A percentile compares a stretch with the other conserved stretches of the same genome.
Conservation (phyloP, 2,113 vertebrate species). For the Malaclemys terrapin region DNA sequence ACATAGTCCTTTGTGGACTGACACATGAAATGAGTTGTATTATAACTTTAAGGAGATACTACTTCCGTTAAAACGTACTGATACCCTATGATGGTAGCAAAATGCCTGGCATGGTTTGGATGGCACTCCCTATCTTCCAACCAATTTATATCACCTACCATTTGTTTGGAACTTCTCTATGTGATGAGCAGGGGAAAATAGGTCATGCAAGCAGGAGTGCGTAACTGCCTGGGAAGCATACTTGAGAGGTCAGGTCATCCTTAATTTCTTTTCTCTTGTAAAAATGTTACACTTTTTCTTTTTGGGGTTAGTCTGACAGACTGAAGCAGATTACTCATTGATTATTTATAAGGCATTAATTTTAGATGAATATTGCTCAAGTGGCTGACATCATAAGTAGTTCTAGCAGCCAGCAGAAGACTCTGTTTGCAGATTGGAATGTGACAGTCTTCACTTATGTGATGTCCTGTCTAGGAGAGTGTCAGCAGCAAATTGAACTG, state of each 20-base stretch:
- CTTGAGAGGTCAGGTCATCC: conserved; percentile 61
- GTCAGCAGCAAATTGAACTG: neutral
- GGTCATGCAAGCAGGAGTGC: conserved; percentile 43
- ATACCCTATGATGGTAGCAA: conserved; percentile 24
- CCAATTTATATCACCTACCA: conserved; percentile 2
- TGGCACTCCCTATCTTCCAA: conserved; percentile 20
- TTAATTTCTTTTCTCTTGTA: conserved; percentile 66
- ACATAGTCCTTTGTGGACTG: neutral
- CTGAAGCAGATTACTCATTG: conserved; percentile 69
- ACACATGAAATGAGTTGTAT: neutral
- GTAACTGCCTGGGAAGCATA: conserved; percentile 53
- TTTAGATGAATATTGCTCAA: conserved; percentile 75
- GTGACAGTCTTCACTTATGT: conserved; percentile 57
- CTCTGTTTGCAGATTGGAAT: conserved; percentile 33
- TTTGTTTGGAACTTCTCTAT: conserved; percentile 17
- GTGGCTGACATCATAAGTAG: conserved; percentile 71
- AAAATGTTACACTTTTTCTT: conserved; percentile 62
- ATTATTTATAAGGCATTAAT: conserved; percentile 80
- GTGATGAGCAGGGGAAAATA: conserved; percentile 59
- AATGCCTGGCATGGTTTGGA: conserved; percentile 38
- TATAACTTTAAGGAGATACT: neutral
- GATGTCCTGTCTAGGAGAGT: neutral
- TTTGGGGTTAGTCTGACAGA: conserved; percentile 75
- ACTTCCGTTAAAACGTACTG: conserved; percentile 28
- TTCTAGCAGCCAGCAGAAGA: conserved; percentile 65